phyloP scores from a whole-genome alignment of 2,888 invertebrate genomes.

The Galeopsomyia nigrocyanea region DNA sequence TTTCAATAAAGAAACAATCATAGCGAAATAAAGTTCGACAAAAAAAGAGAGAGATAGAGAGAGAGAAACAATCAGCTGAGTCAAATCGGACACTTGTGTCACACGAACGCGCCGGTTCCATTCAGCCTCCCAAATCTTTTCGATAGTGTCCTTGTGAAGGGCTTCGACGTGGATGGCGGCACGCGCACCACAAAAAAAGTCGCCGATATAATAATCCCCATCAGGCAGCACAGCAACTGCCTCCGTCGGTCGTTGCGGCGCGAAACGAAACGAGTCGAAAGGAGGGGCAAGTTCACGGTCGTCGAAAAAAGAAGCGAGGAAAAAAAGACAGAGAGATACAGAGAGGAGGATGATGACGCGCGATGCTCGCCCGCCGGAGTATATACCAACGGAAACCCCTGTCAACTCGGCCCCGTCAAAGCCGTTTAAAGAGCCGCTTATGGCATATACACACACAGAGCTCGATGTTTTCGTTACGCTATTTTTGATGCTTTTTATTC shows the following conservation, averaged over 20 bases:
- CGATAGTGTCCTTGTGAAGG: too few species aligned
- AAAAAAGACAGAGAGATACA: constrained; percentile 3
- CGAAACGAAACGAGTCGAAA: constrained; percentile 51
- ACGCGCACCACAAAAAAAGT: constrained; percentile 47
- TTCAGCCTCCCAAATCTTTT: too few species aligned
- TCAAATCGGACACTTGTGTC: too few species aligned
- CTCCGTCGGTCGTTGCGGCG: constrained; percentile 59
- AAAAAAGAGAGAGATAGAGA: too few species aligned
- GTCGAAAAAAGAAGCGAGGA: constrained; percentile 51
- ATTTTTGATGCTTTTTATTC: neutral
- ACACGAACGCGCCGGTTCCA: too few species aligned
- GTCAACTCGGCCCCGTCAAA: constrained; percentile 41
- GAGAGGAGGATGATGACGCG: constrained; percentile 1
- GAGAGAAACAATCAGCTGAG: too few species aligned
- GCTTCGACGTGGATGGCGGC: neutral
- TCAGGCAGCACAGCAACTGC: too few species aligned
- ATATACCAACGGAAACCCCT: constrained; percentile 38
- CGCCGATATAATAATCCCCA: constrained; percentile 14
- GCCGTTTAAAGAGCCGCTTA: constrained; percentile 32
- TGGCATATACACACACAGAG: constrained; percentile 5
- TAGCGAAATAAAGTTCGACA: too few species aligned
- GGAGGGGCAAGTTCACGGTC: constrained; percentile 64
- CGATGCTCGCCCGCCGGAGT: too few species aligned
- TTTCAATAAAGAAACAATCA: too few species aligned
- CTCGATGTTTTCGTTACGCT: neutral